Evolutionary conservation across 1,140 invertebrate genomes (phyloP).

Genomic region (Prorops nasuta): DNA sequence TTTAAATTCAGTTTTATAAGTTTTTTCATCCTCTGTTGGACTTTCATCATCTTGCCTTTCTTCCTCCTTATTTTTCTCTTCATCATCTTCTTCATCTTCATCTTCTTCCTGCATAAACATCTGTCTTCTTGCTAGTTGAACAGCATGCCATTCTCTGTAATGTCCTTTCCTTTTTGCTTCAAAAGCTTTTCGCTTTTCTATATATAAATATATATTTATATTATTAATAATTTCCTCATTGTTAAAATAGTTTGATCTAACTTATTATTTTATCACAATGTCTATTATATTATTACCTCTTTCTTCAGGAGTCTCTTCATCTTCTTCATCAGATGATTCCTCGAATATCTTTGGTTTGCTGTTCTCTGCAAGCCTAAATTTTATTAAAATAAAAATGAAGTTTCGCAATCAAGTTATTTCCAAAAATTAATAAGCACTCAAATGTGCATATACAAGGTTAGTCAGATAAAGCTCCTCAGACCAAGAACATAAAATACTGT

Average conservation of each 20-base stretch:
- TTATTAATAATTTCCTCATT: no score
- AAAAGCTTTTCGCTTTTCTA: constrained; percentile 74
- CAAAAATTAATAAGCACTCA: constrained; percentile 1
- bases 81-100: constrained; percentile 67
- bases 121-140: constrained; percentile 85
- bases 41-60: constrained; percentile 64
- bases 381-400: constrained; percentile 8
- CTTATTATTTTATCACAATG: constrained; percentile 2
- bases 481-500: no score
- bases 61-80: constrained; percentile 71
- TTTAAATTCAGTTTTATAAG: constrained; percentile 36
- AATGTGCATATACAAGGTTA: constrained; percentile 3
- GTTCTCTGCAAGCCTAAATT: constrained; percentile 58
- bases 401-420: constrained; percentile 10
- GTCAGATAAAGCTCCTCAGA: constrained; percentile 4
- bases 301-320: constrained; percentile 64
- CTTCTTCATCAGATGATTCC: constrained; percentile 64
- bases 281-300: constrained; percentile 58
- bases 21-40: constrained; percentile 65
- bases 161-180: constrained; percentile 92
- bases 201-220: constrained; percentile 5
- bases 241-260: no score
- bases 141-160: constrained; percentile 95
- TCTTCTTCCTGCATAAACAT: constrained; percentile 89
- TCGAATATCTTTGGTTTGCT: constrained; percentile 60